Evolutionary conservation across 2,113 vertebrate genomes (phyloP), one percentile per base, ranked within the genome.

Genomic region (Pygoscelis antarcticus): DNA sequence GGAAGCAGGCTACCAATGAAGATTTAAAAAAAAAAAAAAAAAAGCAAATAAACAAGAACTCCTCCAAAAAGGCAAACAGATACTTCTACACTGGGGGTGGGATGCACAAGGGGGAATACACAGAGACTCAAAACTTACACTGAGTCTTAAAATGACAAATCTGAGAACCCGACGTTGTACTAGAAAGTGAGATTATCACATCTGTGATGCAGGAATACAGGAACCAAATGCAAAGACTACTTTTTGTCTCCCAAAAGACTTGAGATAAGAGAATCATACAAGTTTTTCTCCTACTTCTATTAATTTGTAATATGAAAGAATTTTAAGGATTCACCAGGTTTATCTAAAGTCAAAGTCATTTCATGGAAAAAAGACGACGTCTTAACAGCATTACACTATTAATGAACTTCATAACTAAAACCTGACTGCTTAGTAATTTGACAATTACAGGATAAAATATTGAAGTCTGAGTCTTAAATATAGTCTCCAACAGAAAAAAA

Each of bases 331-430:
- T 40, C 17, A 38, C 7, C 36, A 65, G 8, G 4, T 69, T 83
- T 55, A 83, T 23, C 12, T 83, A 36, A 72, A 83, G 16, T 74
- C 34, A 36, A 89, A 95, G 61, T 52, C 23, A 84, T 17, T 54
- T 66, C 14, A 62, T 1, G 0, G 21, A 38, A 69, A 65, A 72
- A 65, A 51, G 6, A 40, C 0, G 0, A 49, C 11, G 2, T 26
- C 26, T 46, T 85, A 76, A 52, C 6, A 61, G 29, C 23, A 54
- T 42, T 40, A 90, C 4, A 36, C 4, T 49, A n/a, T 30, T 36
- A 58, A 81, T 30, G 36, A 76, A 36, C 16, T 27, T 83, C 19
- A 26, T 4, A 77, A 62, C 11, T 52, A 26, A 91, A 69, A 70
- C 4, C 40, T 81, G 8, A 61, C 49, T 77, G 13, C 36, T 74